These are phyloP conservation scores for Metridium senile DNA, from an alignment of 92 coral and sea anemone species.

Conservation along the genomic window DNA sequence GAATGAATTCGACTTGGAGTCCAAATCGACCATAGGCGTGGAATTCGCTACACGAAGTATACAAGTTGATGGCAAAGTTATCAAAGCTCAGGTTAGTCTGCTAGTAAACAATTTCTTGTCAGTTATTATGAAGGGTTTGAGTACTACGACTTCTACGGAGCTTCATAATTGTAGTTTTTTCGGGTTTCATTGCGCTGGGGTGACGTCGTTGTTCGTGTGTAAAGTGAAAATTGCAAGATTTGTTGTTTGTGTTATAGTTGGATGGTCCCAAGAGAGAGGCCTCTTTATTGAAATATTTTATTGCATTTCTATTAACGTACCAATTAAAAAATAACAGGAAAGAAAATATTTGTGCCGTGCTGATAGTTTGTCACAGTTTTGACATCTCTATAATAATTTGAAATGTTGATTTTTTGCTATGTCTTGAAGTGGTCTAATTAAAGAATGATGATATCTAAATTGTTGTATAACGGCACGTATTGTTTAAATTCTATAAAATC, in stretches of 20 bases:
- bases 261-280: background rate
- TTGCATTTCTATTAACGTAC: background rate
- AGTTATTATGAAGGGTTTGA: background rate
- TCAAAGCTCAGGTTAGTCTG: conserved; percentile 92
- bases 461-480: background rate
- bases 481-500: too few relatives aligned
- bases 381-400: background rate
- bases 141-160: background rate
- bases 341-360: background rate
- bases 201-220: conserved; percentile 3
- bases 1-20: conserved; percentile 97
- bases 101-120: background rate
- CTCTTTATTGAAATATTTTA: background rate
- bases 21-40: conserved; percentile 98
- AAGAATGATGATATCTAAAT: background rate
- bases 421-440: background rate
- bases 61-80: conserved; percentile 91
- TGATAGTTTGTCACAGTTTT: background rate
- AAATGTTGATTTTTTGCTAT: background rate
- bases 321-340: background rate
- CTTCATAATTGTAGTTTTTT: background rate
- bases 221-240: background rate
- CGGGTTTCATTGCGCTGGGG: too few relatives aligned
- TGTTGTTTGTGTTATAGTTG: background rate
- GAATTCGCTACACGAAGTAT: conserved; percentile 98